Conservation (phyloP, 2,888 invertebrate genomes). For the Nasonovia ribisnigri region DNA sequence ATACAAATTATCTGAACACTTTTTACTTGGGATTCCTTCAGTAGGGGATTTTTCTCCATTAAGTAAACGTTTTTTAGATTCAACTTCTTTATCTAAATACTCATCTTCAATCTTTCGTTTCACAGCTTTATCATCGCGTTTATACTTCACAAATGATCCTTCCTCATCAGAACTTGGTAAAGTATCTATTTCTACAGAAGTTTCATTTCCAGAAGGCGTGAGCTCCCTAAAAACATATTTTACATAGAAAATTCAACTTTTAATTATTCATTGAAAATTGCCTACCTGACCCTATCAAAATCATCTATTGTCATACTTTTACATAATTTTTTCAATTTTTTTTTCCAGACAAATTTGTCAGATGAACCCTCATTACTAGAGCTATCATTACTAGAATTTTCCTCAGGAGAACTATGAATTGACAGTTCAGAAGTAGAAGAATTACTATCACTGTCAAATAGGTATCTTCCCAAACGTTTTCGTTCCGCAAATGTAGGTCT, state of each 20-base stretch:
- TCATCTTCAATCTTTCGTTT: slow-evolving; percentile 43
- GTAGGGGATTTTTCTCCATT: slow-evolving; percentile 35
- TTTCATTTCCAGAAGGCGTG: slow-evolving; percentile 69
- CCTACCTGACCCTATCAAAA: slow-evolving; percentile 62
- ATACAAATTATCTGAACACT: slow-evolving; percentile 70
- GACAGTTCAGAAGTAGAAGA: slow-evolving; percentile 55
- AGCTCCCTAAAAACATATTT: slow-evolving; percentile 67
- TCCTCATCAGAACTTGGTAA: slow-evolving; percentile 61
- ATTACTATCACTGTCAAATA: slow-evolving; percentile 60
- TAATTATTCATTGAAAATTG: background rate
- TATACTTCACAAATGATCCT: slow-evolving; percentile 59
- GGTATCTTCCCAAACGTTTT: slow-evolving; percentile 56
- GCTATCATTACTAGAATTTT: slow-evolving; percentile 49
- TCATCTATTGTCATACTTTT: slow-evolving; percentile 61
- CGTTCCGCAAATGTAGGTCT: slow-evolving; percentile 61
- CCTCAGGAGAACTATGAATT: slow-evolving; percentile 53
- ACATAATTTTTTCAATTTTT: slow-evolving; percentile 59
- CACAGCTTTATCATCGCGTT: slow-evolving; percentile 38
- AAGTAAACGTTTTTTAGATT: slow-evolving; percentile 53
- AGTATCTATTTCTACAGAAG: slow-evolving; percentile 68
- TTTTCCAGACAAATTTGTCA: slow-evolving; percentile 42
- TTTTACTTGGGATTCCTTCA: slow-evolving; percentile 57
- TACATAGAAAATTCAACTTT: background rate
- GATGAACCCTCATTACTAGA: slow-evolving; percentile 42
- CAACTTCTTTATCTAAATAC: slow-evolving; percentile 10